Evolutionary conservation across 1,140 invertebrate species (phyloP).

Genomic region (Chironomus striatipennis): DNA sequence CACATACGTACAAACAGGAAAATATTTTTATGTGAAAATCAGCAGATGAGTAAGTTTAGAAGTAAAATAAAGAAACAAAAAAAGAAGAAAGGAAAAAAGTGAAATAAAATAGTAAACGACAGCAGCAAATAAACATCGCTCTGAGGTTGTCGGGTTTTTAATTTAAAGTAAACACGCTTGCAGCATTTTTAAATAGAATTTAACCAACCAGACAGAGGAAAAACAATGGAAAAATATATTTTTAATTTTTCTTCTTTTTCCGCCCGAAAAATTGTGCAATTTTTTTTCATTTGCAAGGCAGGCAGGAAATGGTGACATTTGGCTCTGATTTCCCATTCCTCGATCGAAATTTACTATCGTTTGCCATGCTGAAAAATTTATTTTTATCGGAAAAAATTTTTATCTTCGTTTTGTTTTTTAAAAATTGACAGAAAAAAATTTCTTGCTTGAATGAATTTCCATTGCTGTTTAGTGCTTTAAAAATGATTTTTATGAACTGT

Average conservation of each 20-base stretch:
- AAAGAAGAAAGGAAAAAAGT: not conserved
- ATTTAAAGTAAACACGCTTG: slow-evolving; percentile 18
- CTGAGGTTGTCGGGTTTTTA: slow-evolving; percentile 4
- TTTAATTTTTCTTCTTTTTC: not conserved
- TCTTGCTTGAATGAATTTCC: too few species aligned
- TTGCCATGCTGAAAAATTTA: too few species aligned
- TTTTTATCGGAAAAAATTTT: too few species aligned
- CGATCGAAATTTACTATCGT: not conserved
- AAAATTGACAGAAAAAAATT: too few species aligned
- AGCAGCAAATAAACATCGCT: not conserved
- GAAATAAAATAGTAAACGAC: not conserved
- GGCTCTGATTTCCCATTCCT: not conserved
- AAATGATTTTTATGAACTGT: too few species aligned
- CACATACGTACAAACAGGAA: too few species aligned
- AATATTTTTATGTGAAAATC: not conserved
- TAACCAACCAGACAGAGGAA: not conserved
- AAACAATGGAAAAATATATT: slow-evolving; percentile 5
- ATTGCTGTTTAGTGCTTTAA: too few species aligned
- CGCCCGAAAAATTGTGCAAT: not conserved
- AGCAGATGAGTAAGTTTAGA: not conserved
- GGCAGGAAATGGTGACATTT: not conserved
- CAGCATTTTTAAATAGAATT: slow-evolving; percentile 21
- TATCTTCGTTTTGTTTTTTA: too few species aligned
- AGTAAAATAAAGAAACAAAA: too few species aligned
- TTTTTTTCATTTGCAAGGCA: not conserved